Evolutionary conservation across 2,113 vertebrate genomes (phyloP), one percentile per base, ranked within the genome.

Genomic region (Arizona elegans): DNA sequence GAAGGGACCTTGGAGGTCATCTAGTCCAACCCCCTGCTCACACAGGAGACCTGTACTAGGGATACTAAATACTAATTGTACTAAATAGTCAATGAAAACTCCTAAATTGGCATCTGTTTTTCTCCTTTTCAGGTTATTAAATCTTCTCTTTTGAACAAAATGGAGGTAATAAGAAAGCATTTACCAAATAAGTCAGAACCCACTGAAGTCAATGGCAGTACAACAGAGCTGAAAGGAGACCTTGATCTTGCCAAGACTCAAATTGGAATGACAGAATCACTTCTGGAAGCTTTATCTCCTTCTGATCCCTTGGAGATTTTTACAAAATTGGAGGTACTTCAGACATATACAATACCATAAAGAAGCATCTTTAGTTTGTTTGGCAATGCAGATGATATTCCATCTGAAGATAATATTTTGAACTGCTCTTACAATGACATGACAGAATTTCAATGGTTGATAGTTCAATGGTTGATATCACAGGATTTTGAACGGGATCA

Each of bases 221-320:
- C 96, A 38, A 96, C 97, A 29, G 97, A 97, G 92, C 95, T 97
- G 47, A 97, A 95, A 93, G 97, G 97, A 92, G 98, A 97, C 52
- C 96, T 97, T 3, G 96, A 98, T 94, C 96, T 97, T 93, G 97
- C 97, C 93, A 98, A 98, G 96, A 97, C 97, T 33, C 97, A 97
- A 92, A 98, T 98, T n/a, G 97, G 97, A 92, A 97, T 98, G 97
- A 98, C 97, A 0, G 98, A 98, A 95, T 98, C 97, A 0, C 97
- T 98, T 91, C 90, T 98, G 91, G 97, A 98, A 92, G 97, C 98
- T 88, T 94, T 98, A 38, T 97, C 97, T 89, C 98, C 98, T 58
- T 98, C 97, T 0, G 97, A 98, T 92, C 98, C 98, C 50, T 95
- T 97, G 94, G 98, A 98, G 92, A 98, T 98, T 95, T 97, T 98